These are phyloP conservation scores for Chrysomela aeneicollis DNA, from an alignment of 2,888 invertebrate species.

Conservation along the genomic window DNA sequence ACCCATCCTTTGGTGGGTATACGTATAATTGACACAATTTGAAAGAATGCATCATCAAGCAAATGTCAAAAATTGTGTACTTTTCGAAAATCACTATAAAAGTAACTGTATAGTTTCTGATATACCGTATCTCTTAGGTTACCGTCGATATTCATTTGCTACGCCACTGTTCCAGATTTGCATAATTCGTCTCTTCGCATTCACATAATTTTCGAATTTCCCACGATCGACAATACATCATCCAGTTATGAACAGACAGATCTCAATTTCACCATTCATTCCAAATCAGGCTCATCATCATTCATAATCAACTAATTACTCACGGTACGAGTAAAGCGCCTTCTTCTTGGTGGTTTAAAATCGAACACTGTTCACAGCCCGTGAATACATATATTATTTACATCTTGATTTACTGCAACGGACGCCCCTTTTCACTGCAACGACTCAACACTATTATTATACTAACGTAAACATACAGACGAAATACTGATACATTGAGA, in stretches of 20 bases:
- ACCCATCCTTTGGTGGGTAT: too few species aligned
- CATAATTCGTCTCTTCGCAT: not conserved
- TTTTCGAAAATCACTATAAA: too few species aligned
- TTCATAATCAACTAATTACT: constrained; percentile 1
- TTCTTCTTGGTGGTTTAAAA: constrained; percentile 37
- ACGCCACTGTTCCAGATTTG: too few species aligned
- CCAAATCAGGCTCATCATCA: constrained; percentile 1
- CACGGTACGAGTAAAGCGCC: not conserved
- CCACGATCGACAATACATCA: constrained; percentile 14
- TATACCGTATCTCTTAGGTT: too few species aligned
- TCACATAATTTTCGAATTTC: not conserved
- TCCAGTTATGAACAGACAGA: not conserved
- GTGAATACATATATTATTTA: constrained; percentile 32
- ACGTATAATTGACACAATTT: too few species aligned
- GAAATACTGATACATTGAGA: constrained; percentile 3
- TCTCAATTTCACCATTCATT: not conserved
- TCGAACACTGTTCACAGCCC: constrained; percentile 35
- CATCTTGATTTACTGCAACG: constrained; percentile 38
- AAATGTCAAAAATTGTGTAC: too few species aligned
- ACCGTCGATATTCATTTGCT: too few species aligned
- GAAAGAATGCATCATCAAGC: too few species aligned
- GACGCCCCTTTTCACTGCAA: constrained; percentile 27
- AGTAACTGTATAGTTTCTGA: too few species aligned
- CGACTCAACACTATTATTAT: constrained; percentile 30
- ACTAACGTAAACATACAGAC: constrained; percentile 17